phyloP scores from a whole-genome alignment of 2,888 invertebrate genomes.

The Thereva unica region DNA sequence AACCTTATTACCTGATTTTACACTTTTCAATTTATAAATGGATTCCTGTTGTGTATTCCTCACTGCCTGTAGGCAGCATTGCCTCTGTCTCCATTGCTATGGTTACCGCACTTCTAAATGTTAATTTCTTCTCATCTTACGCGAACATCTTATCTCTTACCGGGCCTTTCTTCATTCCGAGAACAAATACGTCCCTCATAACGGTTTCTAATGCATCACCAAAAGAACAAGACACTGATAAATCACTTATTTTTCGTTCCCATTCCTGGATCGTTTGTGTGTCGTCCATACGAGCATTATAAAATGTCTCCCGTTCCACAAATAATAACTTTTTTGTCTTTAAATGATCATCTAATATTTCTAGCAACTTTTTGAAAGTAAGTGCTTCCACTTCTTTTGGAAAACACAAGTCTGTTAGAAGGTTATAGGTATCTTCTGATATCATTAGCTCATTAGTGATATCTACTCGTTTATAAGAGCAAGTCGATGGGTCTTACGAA shows the following conservation, averaged over 20 bases:
- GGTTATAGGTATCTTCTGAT: slow-evolving; percentile 9
- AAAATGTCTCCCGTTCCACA: slow-evolving; percentile 14
- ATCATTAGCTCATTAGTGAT: no score
- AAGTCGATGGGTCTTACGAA: no score
- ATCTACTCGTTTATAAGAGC: no score
- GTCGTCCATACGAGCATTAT: background rate
- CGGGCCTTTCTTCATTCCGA: background rate
- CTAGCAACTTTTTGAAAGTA: background rate
- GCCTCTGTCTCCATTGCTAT: slow-evolving; percentile 3
- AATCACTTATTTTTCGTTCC: slow-evolving; percentile 3
- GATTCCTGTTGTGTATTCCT: background rate
- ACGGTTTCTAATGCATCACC: background rate
- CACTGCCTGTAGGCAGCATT: background rate
- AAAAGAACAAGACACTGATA: slow-evolving; percentile 12
- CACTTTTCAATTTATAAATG: background rate
- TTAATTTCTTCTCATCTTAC: background rate
- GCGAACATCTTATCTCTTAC: slow-evolving; percentile 1
- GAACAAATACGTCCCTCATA: background rate
- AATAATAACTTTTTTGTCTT: slow-evolving; percentile 5
- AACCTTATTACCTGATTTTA: background rate
- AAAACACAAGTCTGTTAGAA: slow-evolving; percentile 5
- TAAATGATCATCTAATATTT: slow-evolving; percentile 2
- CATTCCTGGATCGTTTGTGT: slow-evolving; percentile 11
- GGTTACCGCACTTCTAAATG: background rate
- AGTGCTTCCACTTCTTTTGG: background rate